Evolutionary conservation across 2,888 invertebrate genomes (phyloP).

Genomic region (Corbicula japonica): DNA sequence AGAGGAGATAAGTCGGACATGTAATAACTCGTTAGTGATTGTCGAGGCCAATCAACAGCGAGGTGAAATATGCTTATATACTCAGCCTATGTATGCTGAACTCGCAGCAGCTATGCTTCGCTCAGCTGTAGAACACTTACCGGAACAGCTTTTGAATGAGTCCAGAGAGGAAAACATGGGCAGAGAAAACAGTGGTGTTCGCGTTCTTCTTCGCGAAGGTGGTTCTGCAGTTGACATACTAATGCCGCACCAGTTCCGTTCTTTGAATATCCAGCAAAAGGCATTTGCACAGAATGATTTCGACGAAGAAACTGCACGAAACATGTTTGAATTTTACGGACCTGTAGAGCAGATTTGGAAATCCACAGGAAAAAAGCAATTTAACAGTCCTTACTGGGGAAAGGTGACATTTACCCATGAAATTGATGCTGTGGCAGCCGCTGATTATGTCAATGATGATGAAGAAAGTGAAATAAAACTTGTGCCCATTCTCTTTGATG

Average conservation of each 20-base stretch:
- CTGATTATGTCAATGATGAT: conserved; percentile 36
- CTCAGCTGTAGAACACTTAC: conserved; percentile 21
- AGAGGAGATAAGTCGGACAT: conserved; percentile 49
- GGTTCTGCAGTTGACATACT: conserved; percentile 69
- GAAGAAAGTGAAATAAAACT: conserved; percentile 18
- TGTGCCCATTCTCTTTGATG: conserved; percentile 28
- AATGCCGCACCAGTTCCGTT: conserved; percentile 73
- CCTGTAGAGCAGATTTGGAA: conserved; percentile 65
- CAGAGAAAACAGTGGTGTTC: conserved; percentile 48
- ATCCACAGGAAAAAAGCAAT: conserved; percentile 44
- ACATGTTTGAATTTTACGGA: conserved; percentile 49
- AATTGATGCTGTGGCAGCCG: conserved; percentile 56
- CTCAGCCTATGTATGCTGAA: conserved; percentile 39
- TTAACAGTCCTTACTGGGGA: conserved; percentile 67
- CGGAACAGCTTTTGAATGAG: conserved; percentile 45
- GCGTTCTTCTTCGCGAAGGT: conserved; percentile 72
- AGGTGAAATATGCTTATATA: conserved; percentile 71
- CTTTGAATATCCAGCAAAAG: conserved; percentile 66
- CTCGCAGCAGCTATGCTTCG: conserved; percentile 27
- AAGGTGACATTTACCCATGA: conserved; percentile 68
- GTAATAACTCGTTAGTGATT: conserved; percentile 62
- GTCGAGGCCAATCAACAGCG: conserved; percentile 71
- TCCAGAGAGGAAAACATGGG: conserved; percentile 57
- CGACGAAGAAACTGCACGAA: conserved; percentile 18
- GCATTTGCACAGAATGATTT: conserved; percentile 21